A percentile compares a stretch with the other conserved stretches of the same genome.
phyloP scores from a whole-genome alignment of 2,888 invertebrate species.

The Ctenicera cuprea region DNA sequence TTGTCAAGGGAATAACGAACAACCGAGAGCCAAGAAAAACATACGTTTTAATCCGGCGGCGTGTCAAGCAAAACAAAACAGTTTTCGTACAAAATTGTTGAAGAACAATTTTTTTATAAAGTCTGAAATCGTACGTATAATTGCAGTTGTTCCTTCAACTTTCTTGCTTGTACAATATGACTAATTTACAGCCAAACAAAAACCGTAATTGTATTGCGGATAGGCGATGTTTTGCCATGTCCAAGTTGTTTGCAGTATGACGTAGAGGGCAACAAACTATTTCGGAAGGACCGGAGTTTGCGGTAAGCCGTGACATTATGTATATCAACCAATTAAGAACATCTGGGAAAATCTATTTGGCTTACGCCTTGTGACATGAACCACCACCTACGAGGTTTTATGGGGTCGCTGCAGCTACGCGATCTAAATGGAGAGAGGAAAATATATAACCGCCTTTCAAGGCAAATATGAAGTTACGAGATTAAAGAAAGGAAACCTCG shows the following conservation, averaged over 20 bases:
- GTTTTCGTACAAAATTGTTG: neutral
- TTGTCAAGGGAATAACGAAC: neutral
- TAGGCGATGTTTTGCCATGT: conserved; percentile 23
- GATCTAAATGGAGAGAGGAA: conserved; percentile 32
- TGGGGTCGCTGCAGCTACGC: conserved; percentile 17
- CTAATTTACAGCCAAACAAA: conserved; percentile 29
- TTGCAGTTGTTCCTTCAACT: conserved; percentile 22
- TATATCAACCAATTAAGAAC: conserved; percentile 45
- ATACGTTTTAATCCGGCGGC: neutral
- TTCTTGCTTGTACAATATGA: conserved; percentile 24
- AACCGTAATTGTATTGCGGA: conserved; percentile 28
- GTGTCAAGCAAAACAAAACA: conserved; percentile 19
- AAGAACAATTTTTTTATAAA: conserved; percentile 16
- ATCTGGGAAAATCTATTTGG: conserved; percentile 43
- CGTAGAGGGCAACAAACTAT: conserved; percentile 35
- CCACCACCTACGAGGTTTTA: conserved; percentile 40
- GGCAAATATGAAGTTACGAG: conserved; percentile 45
- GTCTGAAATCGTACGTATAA: conserved; percentile 13
- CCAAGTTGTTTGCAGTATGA: conserved; percentile 30
- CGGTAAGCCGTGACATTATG: conserved; percentile 40
- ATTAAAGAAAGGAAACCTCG: conserved; percentile 37
- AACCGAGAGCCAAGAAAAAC: conserved; percentile 14
- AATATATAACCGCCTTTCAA: conserved; percentile 27
- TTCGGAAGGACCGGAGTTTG: conserved; percentile 32
- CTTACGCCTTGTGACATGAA: conserved; percentile 31